Percentiles rank a stretch among this genome's conserved stretches.
These are phyloP conservation scores for Trissolcus basalis DNA, from an alignment of 1,140 invertebrate species.

Conservation along the genomic window DNA sequence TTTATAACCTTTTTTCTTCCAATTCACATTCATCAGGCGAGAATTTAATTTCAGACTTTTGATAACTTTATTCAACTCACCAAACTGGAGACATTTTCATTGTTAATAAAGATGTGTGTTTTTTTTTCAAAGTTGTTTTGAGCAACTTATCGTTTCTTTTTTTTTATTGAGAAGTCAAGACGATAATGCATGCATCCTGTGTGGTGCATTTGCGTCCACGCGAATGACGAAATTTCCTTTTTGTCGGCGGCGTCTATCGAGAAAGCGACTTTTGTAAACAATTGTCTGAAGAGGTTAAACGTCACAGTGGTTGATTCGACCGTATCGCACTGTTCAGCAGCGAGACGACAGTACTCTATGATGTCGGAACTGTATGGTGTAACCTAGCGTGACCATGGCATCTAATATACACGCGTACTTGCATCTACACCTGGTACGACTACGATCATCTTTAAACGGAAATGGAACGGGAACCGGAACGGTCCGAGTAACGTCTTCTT, in stretches of 20 bases:
- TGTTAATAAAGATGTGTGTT: neutral
- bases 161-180: too few relatives aligned
- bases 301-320: constrained; percentile 56
- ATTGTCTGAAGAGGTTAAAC: constrained; percentile 57
- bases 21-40: too few relatives aligned
- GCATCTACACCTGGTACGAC: constrained; percentile 34
- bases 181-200: constrained; percentile 15
- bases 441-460: constrained; percentile 47
- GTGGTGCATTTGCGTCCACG: constrained; percentile 15
- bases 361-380: constrained; percentile 39
- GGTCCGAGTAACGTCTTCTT: constrained; percentile 16
- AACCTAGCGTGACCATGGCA: constrained; percentile 54
- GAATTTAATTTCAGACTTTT: neutral
- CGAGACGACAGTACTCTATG: constrained; percentile 32
- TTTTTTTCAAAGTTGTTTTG: neutral
- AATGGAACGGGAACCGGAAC: constrained; percentile 63
- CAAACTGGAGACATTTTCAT: too few relatives aligned
- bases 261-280: constrained; percentile 52
- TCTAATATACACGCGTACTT: constrained; percentile 47
- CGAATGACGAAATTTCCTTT: constrained; percentile 52
- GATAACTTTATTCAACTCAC: too few relatives aligned
- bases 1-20: too few relatives aligned
- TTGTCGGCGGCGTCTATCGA: constrained; percentile 37
- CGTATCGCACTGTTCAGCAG: constrained; percentile 50
- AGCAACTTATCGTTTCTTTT: too few relatives aligned